A percentile compares a stretch with the other conserved stretches of the same genome.
These are phyloP conservation scores for Tarsius wallacei DNA, from an alignment of 2,797 vertebrate species.

Conservation along the genomic window DNA sequence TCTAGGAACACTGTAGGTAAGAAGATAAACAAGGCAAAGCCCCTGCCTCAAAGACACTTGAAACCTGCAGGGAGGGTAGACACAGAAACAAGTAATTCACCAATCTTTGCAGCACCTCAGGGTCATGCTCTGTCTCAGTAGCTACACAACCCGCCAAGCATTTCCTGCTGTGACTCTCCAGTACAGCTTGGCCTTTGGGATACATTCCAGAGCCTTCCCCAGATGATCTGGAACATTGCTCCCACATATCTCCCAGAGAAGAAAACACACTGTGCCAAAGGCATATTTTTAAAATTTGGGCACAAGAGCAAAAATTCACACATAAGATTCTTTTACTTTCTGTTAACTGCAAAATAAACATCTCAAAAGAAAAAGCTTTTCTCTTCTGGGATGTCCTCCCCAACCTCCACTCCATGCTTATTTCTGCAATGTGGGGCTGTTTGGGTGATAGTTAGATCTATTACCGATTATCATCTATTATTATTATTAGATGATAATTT, in stretches of 20 bases:
- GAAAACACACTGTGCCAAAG: slow-evolving; percentile 52
- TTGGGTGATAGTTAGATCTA: not conserved
- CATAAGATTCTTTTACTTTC: slow-evolving; percentile 4
- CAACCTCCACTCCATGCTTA: not conserved
- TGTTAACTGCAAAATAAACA: slow-evolving; percentile 53
- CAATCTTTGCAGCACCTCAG: not conserved
- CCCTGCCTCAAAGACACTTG: not conserved
- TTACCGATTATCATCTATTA: not conserved
- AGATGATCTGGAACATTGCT: not conserved
- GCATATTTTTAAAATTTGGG: slow-evolving; percentile 55
- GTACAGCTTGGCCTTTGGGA: not conserved
- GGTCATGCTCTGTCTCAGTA: not conserved
- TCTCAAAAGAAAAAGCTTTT: not conserved
- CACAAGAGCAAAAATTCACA: slow-evolving; percentile 32
- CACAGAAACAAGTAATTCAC: not conserved
- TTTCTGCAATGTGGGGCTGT: not conserved
- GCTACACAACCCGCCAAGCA: not conserved
- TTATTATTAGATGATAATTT: not conserved
- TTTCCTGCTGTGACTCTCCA: slow-evolving; percentile 10
- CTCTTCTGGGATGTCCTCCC: not conserved
- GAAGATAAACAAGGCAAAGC: not conserved
- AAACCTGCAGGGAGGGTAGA: not conserved
- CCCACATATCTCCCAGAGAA: not conserved
- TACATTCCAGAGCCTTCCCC: not conserved
- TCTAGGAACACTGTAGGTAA: not conserved